Conservation (phyloP, 2,888 invertebrate genomes). For the Melanophora roralis region DNA sequence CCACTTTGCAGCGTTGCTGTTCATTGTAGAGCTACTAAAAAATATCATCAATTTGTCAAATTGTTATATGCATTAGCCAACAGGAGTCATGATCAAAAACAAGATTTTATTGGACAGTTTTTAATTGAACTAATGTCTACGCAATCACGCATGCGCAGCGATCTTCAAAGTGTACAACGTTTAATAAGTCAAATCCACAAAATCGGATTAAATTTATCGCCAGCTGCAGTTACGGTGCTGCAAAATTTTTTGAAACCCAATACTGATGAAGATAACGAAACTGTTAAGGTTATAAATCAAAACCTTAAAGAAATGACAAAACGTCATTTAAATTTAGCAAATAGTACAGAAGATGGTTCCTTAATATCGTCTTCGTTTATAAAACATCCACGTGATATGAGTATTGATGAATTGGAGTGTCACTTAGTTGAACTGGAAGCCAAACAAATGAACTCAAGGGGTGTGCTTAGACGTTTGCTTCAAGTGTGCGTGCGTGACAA, state of each 20-base stretch:
- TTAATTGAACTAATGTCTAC: constrained; percentile 78
- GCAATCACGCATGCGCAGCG: constrained; percentile 76
- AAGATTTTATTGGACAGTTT: constrained; percentile 80
- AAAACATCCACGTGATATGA: constrained; percentile 81
- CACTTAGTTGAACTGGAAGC: constrained; percentile 83
- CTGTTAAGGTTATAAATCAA: constrained; percentile 66
- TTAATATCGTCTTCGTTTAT: constrained; percentile 72
- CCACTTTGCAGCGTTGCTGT: constrained; percentile 78
- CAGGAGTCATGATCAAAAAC: constrained; percentile 77
- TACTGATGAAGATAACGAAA: constrained; percentile 50
- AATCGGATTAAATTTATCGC: constrained; percentile 77
- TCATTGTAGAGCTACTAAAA: constrained; percentile 75
- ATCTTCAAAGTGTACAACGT: constrained; percentile 76
- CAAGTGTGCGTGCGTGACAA: constrained; percentile 80
- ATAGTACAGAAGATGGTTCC: constrained; percentile 51
- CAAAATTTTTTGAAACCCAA: constrained; percentile 61
- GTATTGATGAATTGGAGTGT: constrained; percentile 80
- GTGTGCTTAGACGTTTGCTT: constrained; percentile 81
- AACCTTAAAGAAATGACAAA: constrained; percentile 76
- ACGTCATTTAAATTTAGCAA: constrained; percentile 70
- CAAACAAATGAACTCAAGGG: constrained; percentile 83
- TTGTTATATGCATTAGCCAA: constrained; percentile 78
- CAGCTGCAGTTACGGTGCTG: constrained; percentile 70
- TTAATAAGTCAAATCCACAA: constrained; percentile 77
- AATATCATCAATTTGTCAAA: constrained; percentile 78